Conservation (phyloP, 2,113 vertebrate genomes). For the Xiphophorus maculatus region DNA sequence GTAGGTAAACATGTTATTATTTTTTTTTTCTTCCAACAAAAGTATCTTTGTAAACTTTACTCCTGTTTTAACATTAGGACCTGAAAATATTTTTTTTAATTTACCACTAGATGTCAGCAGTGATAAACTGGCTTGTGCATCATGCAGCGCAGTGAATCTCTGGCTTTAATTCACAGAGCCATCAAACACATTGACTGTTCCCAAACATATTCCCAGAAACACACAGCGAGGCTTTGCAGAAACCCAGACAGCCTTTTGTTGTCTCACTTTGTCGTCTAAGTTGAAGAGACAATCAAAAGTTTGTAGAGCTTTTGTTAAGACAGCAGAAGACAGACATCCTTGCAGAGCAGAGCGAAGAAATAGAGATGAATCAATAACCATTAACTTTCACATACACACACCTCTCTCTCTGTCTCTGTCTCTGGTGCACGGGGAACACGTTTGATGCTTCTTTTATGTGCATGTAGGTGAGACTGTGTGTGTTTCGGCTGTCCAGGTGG, state of each 20-base stretch:
- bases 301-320: slow-evolving; percentile 12
- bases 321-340: slow-evolving; percentile 7
- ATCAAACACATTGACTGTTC: not conserved
- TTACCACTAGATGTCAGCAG: slow-evolving; percentile 60
- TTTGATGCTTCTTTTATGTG: slow-evolving; percentile 21
- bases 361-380: slow-evolving; percentile 40
- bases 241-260: slow-evolving; percentile 3
- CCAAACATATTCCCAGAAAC: not conserved
- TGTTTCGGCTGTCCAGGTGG: no score
- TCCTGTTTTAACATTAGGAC: no score
- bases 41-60: no score
- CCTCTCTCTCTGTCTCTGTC: not conserved
- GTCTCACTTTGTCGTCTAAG: not conserved
- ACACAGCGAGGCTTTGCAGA: not conserved
- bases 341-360: slow-evolving; percentile 25
- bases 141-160: not conserved
- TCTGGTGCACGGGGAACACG: not conserved
- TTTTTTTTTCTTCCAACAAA: no score
- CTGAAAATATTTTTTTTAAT: not conserved
- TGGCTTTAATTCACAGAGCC: not conserved
- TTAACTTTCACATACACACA: slow-evolving; percentile 13
- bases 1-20: no score
- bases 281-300: slow-evolving; percentile 20
- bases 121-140: not conserved
- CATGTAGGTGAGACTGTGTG: not conserved